phyloP scores from a whole-genome alignment of 2,888 invertebrate species.

The Opisthograptis luteolata region DNA sequence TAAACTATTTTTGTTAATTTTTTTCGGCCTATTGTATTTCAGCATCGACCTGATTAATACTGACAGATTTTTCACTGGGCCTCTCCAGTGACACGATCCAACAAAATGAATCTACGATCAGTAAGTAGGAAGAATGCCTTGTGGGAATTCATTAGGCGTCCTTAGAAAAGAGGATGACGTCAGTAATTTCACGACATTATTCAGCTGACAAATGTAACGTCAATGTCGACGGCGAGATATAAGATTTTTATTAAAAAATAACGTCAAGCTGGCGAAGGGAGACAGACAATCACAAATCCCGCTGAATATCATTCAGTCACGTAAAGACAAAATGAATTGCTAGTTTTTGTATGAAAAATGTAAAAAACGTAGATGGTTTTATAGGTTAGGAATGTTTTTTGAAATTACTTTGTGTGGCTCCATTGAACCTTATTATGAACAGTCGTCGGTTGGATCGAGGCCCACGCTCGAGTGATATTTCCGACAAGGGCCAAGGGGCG shows the following conservation, averaged over 20 bases:
- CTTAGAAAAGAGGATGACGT: constrained; percentile 53
- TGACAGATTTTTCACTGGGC: constrained; percentile 77
- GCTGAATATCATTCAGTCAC: constrained; percentile 57
- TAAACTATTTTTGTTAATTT: constrained; percentile 82
- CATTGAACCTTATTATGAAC: constrained; percentile 67
- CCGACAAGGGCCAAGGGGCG: constrained; percentile 80
- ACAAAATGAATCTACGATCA: constrained; percentile 74
- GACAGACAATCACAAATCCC: constrained; percentile 57
- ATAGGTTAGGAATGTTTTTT: constrained; percentile 40
- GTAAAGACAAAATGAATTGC: constrained; percentile 55
- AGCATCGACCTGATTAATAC: constrained; percentile 78
- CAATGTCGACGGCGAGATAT: constrained; percentile 40
- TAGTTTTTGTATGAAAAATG: constrained; percentile 47
- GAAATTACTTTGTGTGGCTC: constrained; percentile 41
- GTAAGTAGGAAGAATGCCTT: constrained; percentile 56
- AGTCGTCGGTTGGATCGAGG: constrained; percentile 64
- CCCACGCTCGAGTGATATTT: constrained; percentile 80
- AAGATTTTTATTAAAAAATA: constrained; percentile 33
- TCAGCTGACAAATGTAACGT: constrained; percentile 50
- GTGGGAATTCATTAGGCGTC: constrained; percentile 70
- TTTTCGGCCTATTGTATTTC: constrained; percentile 78
- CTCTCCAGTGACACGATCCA: constrained; percentile 71
- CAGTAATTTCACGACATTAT: constrained; percentile 59
- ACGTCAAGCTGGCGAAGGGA: constrained; percentile 34
- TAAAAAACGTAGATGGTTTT: constrained; percentile 36